phyloP scores from a whole-genome alignment of 2,888 invertebrate genomes.

The Biston betularia region DNA sequence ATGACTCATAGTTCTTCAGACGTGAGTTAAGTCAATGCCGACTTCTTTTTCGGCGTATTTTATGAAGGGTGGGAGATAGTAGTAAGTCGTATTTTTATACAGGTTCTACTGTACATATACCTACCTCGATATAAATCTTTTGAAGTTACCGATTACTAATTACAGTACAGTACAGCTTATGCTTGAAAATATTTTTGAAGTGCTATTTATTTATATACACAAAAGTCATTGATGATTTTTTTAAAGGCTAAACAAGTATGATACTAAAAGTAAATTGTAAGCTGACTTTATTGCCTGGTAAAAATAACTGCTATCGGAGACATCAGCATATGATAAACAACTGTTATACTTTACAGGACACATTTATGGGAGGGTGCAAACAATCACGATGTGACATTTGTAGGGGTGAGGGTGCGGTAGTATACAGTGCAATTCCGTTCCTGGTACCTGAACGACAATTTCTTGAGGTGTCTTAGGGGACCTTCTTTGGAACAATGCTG shows the following conservation, averaged over 20 bases:
- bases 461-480: slow-evolving; percentile 52
- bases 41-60: slow-evolving; percentile 19
- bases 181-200: slow-evolving; percentile 1
- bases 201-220: not conserved
- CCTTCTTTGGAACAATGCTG: slow-evolving; percentile 21
- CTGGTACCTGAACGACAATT: slow-evolving; percentile 64
- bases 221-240: not conserved
- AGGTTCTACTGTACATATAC: not conserved
- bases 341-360: slow-evolving; percentile 42
- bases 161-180: not conserved
- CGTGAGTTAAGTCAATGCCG: slow-evolving; percentile 32
- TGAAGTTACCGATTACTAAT: slow-evolving; percentile 14
- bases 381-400: slow-evolving; percentile 53
- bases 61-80: slow-evolving; percentile 9
- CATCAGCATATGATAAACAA: slow-evolving; percentile 35
- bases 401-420: slow-evolving; percentile 74
- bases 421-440: slow-evolving; percentile 64
- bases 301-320: slow-evolving; percentile 33
- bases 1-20: slow-evolving; percentile 35
- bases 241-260: not conserved
- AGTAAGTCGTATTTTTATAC: slow-evolving; percentile 3
- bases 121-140: not conserved
- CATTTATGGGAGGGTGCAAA: slow-evolving; percentile 57
- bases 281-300: slow-evolving; percentile 33
- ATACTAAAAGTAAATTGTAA: slow-evolving; percentile 34